Evolutionary conservation across 1,140 invertebrate species (phyloP), one percentile per base, ranked within the genome.

Genomic region (Cecropterus lyciades): DNA sequence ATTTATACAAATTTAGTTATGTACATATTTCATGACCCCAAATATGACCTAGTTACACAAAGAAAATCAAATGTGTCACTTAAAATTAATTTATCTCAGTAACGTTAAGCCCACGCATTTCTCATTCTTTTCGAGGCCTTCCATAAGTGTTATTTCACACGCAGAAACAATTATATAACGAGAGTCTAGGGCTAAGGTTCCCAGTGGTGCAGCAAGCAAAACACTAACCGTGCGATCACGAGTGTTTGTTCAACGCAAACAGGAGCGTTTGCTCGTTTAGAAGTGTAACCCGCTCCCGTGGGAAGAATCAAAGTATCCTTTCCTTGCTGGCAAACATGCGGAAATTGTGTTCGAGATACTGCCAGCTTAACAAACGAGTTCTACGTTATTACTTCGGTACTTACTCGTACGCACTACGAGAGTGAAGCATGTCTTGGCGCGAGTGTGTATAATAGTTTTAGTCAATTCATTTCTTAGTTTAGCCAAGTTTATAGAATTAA

Each of bases 251-350:
- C 45, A 20, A 46, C 20, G 45, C 48, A 62, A 49, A 62, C 46
- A 62, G 46, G 30, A 37, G 59, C 45, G 45, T 60, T 62, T 24
- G 46, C 59, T 49, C 15, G 59, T 16, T 51, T 33, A 48, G 30
- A n/a, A 42, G 42, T 37, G 24, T 20, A 20, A 13, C 59, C 51
- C 45, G 59, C 46, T 62, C 59, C 59, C 59, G 59, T 62, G 59
- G 59, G 59, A 62, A 62, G 4, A 51, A 51, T 51, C 13, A 24
- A 3, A 62, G 59, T 37, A 40, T 51, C n/a, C 46, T 62, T 62
- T 51, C 45, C 24, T 60, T 60, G 27, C 46, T 15, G 45, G 15
- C 15, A 62, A 49, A 49, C 57, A 62, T 30, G 45, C 57, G 57
- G 57, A 62, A 62, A 62, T 37, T 14, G 45, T 20, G 45, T 49